A percentile compares a stretch with the other conserved stretches of the same genome.
Conservation (phyloP, 92 coral and sea anemone species). For the Zoanthus gigantus region DNA sequence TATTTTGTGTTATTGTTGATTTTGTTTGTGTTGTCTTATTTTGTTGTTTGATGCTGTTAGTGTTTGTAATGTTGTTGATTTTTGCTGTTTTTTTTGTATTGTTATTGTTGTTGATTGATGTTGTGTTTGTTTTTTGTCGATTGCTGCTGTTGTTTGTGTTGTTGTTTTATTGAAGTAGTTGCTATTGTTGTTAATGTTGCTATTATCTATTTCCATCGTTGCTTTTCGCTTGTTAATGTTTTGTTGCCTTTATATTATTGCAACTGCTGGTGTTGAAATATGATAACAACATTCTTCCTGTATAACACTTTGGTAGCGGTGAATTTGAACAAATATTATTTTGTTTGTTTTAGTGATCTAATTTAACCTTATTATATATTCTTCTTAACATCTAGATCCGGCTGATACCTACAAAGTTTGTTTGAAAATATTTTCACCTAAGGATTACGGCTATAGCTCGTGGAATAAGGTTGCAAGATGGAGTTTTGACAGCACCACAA, state of each 20-base stretch:
- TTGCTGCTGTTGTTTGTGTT: neutral
- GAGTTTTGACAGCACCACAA: constrained; percentile 55
- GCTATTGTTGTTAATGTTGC: neutral
- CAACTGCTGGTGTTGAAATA: too few relatives aligned
- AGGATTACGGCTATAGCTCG: constrained; percentile 39
- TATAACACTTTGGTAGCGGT: too few relatives aligned
- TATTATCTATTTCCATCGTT: neutral
- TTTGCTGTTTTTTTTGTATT: neutral
- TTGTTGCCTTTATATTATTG: too few relatives aligned
- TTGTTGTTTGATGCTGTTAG: neutral
- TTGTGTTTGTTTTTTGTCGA: too few relatives aligned
- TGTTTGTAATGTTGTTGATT: neutral
- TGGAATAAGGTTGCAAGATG: constrained; percentile 56
- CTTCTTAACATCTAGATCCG: constrained; percentile 54
- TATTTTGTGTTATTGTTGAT: neutral
- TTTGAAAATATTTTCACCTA: constrained; percentile 72
- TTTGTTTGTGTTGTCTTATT: too few relatives aligned
- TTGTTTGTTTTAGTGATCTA: neutral
- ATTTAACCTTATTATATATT: neutral
- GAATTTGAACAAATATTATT: too few relatives aligned
- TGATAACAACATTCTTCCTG: too few relatives aligned
- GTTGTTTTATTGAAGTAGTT: neutral
- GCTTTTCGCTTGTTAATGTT: too few relatives aligned
- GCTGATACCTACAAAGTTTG: constrained; percentile 66
- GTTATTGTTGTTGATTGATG: neutral